Evolutionary conservation across 2,113 vertebrate species (phyloP).

Genomic region (Syrrhaptes paradoxus): DNA sequence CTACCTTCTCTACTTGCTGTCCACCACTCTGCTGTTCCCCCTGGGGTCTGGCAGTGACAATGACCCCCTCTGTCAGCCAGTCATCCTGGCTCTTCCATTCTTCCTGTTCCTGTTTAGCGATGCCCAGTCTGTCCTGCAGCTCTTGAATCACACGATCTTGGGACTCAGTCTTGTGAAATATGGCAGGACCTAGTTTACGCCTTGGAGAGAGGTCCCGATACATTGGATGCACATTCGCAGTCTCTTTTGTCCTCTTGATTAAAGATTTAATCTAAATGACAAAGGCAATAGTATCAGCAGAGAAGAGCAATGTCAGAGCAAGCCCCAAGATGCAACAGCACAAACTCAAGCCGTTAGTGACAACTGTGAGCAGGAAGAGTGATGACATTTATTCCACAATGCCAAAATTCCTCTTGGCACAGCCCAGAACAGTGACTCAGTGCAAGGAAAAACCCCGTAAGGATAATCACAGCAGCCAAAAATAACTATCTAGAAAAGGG

Average conservation of each 20-base stretch:
- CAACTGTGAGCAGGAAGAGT: slow-evolving; percentile 3
- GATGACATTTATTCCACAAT: slow-evolving; percentile 21
- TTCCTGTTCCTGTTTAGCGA: slow-evolving; percentile 81
- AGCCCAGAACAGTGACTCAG: slow-evolving; percentile 45
- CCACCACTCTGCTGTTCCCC: slow-evolving; percentile 76
- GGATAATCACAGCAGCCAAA: slow-evolving; percentile 42
- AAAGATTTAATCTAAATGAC: slow-evolving; percentile 90
- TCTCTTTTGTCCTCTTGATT: slow-evolving; percentile 95
- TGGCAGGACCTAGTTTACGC: slow-evolving; percentile 86
- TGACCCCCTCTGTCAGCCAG: slow-evolving; percentile 90
- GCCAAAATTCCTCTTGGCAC: slow-evolving; percentile 51
- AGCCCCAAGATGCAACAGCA: slow-evolving; percentile 2
- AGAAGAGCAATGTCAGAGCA: background rate
- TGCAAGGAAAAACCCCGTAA: slow-evolving; percentile 44
- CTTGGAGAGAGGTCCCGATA: slow-evolving; percentile 88
- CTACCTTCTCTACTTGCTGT: slow-evolving; percentile 84
- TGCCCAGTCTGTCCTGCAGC: slow-evolving; percentile 91
- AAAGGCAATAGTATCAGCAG: slow-evolving; percentile 58
- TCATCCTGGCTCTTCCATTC: slow-evolving; percentile 76
- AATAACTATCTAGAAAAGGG: slow-evolving; percentile 55
- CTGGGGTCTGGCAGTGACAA: slow-evolving; percentile 84
- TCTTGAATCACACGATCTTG: slow-evolving; percentile 91
- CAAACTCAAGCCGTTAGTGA: slow-evolving; percentile 31
- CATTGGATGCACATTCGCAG: slow-evolving; percentile 92
- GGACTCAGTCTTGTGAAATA: slow-evolving; percentile 88